These are phyloP conservation scores for Tetramorium parvispinum DNA, from an alignment of 1,140 invertebrate genomes.

Conservation along the genomic window DNA sequence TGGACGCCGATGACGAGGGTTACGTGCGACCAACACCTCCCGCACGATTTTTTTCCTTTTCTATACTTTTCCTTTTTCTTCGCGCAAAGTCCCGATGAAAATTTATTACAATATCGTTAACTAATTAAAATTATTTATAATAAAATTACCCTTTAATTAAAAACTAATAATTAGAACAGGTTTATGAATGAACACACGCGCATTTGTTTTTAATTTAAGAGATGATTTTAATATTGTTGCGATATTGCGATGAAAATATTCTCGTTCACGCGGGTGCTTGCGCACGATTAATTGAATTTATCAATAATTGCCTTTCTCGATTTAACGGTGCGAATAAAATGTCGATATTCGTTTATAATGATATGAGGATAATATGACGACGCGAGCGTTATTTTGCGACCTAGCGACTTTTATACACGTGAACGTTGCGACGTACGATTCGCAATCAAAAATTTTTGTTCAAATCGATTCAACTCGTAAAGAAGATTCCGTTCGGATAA, in stretches of 20 bases:
- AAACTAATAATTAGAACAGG: slow-evolving; percentile 44
- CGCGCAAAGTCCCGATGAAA: background rate
- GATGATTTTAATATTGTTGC: slow-evolving; percentile 11
- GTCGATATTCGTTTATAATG: slow-evolving; percentile 10
- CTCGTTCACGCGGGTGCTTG: background rate
- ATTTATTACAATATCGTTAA: slow-evolving; percentile 26
- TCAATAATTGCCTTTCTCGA: slow-evolving; percentile 19
- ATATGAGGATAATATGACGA: background rate
- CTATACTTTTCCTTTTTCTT: background rate
- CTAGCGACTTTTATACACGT: background rate
- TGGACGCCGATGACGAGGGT: background rate
- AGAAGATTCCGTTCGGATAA: background rate
- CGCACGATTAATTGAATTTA: slow-evolving; percentile 38
- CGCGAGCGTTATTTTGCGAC: background rate
- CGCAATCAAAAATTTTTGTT: background rate
- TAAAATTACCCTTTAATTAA: slow-evolving; percentile 30
- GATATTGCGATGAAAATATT: slow-evolving; percentile 27
- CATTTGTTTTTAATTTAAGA: slow-evolving; percentile 36
- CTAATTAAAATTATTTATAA: too few species aligned
- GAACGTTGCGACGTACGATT: background rate
- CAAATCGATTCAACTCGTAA: background rate
- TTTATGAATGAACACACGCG: slow-evolving; percentile 10
- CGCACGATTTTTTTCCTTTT: background rate
- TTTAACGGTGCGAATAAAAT: slow-evolving; percentile 29
- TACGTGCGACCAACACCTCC: background rate